A percentile compares a stretch with the other conserved stretches of the same genome.
phyloP scores from a whole-genome alignment of 2,797 vertebrate species.

The Gymnothorax javanicus region DNA sequence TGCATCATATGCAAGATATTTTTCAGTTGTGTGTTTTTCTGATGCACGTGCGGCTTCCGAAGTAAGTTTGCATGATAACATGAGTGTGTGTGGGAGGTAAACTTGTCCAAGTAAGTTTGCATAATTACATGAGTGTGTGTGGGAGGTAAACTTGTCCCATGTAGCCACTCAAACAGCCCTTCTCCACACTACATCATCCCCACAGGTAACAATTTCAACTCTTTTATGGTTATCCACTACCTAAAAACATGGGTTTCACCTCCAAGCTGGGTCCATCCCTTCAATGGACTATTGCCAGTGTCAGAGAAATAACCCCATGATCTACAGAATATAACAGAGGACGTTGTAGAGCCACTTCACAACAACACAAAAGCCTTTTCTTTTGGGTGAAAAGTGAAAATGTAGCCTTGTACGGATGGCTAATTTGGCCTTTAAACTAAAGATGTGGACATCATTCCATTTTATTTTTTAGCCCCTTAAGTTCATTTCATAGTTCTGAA shows the following conservation, averaged over 20 bases:
- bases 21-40: too few species aligned
- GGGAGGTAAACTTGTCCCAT: too few species aligned
- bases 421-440: neutral
- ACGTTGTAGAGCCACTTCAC: neutral
- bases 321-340: neutral
- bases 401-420: neutral
- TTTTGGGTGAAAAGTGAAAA: constrained; percentile 4
- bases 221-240: neutral
- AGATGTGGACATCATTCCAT: neutral
- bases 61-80: too few species aligned
- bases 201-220: constrained; percentile 16
- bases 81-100: too few species aligned
- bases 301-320: neutral
- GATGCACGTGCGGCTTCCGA: too few species aligned
- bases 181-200: constrained; percentile 1
- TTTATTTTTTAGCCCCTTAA: neutral
- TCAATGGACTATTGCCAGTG: neutral
- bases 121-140: too few species aligned
- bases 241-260: neutral
- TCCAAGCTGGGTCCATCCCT: neutral
- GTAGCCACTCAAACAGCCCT: too few species aligned
- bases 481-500: neutral
- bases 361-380: neutral
- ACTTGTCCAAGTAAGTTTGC: too few species aligned
- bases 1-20: too few species aligned